phyloP scores from a whole-genome alignment of 2,888 invertebrate species.

The Harpalus rufipes region DNA sequence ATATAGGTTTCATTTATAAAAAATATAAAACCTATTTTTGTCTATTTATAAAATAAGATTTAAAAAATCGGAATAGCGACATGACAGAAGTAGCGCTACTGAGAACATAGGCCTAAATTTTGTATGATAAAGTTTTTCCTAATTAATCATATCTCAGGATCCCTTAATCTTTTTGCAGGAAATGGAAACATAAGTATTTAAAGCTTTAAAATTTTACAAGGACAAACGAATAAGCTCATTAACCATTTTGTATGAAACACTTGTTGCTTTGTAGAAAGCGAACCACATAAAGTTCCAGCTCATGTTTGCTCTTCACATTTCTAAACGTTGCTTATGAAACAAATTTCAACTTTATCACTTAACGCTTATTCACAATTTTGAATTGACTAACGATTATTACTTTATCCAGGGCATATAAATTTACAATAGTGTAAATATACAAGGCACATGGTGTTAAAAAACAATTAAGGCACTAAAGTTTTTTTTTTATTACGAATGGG shows the following conservation, averaged over 20 bases:
- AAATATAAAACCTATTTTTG: no score
- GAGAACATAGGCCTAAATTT: no score
- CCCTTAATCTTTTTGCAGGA: not conserved
- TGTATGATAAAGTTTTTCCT: not conserved
- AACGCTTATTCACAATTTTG: not conserved
- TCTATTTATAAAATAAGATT: no score
- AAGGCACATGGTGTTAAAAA: no score
- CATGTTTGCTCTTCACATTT: slow-evolving; percentile 26
- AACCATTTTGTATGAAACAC: slow-evolving; percentile 10
- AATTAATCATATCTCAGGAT: not conserved
- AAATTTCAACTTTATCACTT: slow-evolving; percentile 12
- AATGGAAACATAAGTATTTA: not conserved
- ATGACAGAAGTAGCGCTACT: no score
- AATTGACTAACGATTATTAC: no score
- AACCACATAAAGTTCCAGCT: slow-evolving; percentile 7
- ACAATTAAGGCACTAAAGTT: no score
- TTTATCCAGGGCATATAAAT: no score
- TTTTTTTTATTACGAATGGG: no score
- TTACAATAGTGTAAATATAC: no score
- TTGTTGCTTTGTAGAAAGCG: slow-evolving; percentile 22
- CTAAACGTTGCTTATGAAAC: slow-evolving; percentile 4
- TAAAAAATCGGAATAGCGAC: no score
- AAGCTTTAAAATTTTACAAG: not conserved
- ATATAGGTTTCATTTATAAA: no score
- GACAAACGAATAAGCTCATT: not conserved